Base-by-base conservation (phyloP, 2,113 vertebrate species). In the Solenodon paradoxus region DNA sequence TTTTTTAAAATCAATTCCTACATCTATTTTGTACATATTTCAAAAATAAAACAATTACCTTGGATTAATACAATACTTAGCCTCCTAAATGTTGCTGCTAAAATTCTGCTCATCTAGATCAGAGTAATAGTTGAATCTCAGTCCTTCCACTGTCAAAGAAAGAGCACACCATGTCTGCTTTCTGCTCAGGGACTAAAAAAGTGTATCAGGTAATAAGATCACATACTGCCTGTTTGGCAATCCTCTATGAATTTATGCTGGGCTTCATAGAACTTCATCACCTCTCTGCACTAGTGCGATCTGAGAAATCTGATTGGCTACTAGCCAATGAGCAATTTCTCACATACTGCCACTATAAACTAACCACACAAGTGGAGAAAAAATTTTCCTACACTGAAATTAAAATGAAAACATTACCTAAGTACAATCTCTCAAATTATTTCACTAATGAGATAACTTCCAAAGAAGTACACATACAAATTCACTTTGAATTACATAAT, bases 401-500 rank as follows among this genome's bases (percentile, higher is more conserved):
- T 51, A 92, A 95, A 93, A 92, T 51, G 8, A 85, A 92, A 97
- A 95, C 57, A 83, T 66, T 40, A 83, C 26, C 47, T 66, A 92
- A 87, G 40, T 74, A 88, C 24, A 83, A 24, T 57, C 91, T 77
- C 63, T 92, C 47, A 83, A 24, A 32, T 90, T 90, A 82, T 82
- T 77, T 63, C 71, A 79, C 32, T 68, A 83, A 68, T 40, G 45
- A 91, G n/a, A 79, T 7, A 72, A 89, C 28, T 68, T 92, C 69
- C 42, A 88, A 86, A 92, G 72, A 81, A 59, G 66, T 17, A 69
- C 45, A 64, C 24, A 64, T 24, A 85, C 75, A 95, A 91, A 49
- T 82, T 95, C 38, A 64, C 64, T 75, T 1, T 90, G 53, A 96
- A 95, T 97, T 95, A 90, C 55, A 94, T 88, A 95, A 95, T 47